Conservation (phyloP, 2,888 invertebrate genomes). For the Scrobipalpa atriplicella region DNA sequence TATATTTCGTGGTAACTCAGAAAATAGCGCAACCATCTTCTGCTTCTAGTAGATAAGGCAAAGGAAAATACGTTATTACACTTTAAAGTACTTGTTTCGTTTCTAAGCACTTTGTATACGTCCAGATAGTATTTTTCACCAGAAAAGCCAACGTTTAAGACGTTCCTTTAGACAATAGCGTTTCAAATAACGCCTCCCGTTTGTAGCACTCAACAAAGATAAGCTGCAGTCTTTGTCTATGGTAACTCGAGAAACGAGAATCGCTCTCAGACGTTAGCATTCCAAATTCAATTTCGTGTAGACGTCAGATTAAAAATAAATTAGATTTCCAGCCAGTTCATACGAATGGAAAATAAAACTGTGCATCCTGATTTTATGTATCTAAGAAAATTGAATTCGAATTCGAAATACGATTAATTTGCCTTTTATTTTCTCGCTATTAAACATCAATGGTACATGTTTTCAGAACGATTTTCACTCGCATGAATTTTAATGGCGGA, state of each 20-base stretch:
- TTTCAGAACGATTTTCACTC: conserved; percentile 17
- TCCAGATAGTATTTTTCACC: conserved; percentile 15
- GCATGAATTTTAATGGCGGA: conserved; percentile 20
- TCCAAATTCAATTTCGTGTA: conserved; percentile 27
- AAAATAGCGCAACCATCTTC: conserved; percentile 6
- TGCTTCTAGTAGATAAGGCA: background rate
- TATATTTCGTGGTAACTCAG: background rate
- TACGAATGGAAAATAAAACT: conserved; percentile 13
- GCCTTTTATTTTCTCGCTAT: conserved; percentile 3
- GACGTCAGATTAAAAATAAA: conserved; percentile 17
- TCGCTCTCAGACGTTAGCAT: conserved; percentile 31
- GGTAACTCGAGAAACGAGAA: conserved; percentile 38
- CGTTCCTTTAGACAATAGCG: conserved; percentile 7
- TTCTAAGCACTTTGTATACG: background rate
- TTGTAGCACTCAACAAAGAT: conserved; percentile 20
- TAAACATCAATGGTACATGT: conserved; percentile 13
- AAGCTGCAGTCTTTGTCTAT: conserved; percentile 30
- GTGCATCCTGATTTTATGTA: conserved; percentile 11
- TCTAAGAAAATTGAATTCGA: background rate
- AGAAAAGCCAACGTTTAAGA: conserved; percentile 12
- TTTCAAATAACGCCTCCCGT: conserved; percentile 21
- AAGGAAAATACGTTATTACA: conserved; percentile 5
- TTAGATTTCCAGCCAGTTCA: conserved; percentile 11
- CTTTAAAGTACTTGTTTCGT: conserved; percentile 3
- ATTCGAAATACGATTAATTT: conserved; percentile 4